Evolutionary conservation across 2,888 invertebrate species (phyloP).

Genomic region (Neuroscelio doddi): DNA sequence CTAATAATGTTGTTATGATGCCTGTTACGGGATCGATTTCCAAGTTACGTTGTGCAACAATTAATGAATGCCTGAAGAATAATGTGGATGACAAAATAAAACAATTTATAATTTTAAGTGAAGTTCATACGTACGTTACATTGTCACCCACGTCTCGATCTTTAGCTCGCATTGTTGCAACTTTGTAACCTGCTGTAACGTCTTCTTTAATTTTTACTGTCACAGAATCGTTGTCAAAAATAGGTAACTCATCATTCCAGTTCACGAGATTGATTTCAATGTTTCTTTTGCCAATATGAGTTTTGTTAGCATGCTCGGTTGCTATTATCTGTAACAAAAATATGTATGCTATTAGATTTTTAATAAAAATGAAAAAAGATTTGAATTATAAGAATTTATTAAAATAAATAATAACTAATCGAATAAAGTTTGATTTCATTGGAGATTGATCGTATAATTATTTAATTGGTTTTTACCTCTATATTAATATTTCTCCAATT

Average conservation of each 20-base stretch:
- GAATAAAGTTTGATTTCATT: too few species aligned
- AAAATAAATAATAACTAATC: slow-evolving; percentile 55
- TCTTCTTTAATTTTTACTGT: slow-evolving; percentile 75
- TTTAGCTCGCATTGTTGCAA: slow-evolving; percentile 75
- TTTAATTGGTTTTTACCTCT: too few species aligned
- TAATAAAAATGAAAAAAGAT: slow-evolving; percentile 78
- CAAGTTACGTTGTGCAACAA: slow-evolving; percentile 73
- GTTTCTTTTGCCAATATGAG: slow-evolving; percentile 68
- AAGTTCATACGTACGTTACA: slow-evolving; percentile 75
- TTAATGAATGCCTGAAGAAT: neutral
- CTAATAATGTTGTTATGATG: slow-evolving; percentile 73
- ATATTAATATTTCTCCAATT: slow-evolving; percentile 73
- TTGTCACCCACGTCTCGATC: slow-evolving; percentile 78
- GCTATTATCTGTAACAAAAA: slow-evolving; percentile 62
- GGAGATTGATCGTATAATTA: too few species aligned
- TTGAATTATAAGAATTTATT: slow-evolving; percentile 50
- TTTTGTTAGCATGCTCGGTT: slow-evolving; percentile 57
- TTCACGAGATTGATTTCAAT: slow-evolving; percentile 76
- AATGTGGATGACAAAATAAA: too few species aligned
- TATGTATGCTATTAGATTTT: slow-evolving; percentile 49
- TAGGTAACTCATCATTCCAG: slow-evolving; percentile 82
- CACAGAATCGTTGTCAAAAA: slow-evolving; percentile 72
- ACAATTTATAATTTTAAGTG: too few species aligned
- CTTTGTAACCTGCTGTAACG: slow-evolving; percentile 70
- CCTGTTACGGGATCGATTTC: slow-evolving; percentile 76